Evolutionary conservation across 2,113 vertebrate genomes (phyloP).

Genomic region (Ariopsis seemanni): DNA sequence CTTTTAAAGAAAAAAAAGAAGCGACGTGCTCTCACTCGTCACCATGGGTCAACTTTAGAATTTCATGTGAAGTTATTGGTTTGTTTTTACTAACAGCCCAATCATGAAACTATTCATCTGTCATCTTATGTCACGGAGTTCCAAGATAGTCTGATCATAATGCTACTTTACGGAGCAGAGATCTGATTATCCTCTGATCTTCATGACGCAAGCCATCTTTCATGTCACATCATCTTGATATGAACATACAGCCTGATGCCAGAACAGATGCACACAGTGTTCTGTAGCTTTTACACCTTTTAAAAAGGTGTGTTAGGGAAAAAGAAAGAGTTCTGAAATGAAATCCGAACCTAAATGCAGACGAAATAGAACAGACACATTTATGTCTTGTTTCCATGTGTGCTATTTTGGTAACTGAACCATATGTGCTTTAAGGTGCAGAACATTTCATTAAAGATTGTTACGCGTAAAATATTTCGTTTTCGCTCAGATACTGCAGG

Average conservation of each 20-base stretch:
- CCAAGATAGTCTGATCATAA: constrained; percentile 13
- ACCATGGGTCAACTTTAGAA: neutral
- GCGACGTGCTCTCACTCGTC: neutral
- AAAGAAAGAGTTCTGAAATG: neutral
- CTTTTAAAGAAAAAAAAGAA: constrained; percentile 8
- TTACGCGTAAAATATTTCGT: constrained; percentile 15
- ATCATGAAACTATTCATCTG: neutral
- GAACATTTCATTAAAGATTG: constrained; percentile 28
- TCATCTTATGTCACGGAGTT: constrained; percentile 4
- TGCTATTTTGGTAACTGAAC: neutral
- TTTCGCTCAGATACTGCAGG: neutral
- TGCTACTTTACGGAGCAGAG: neutral
- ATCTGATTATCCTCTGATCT: neutral
- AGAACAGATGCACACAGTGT: neutral
- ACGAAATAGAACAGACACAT: neutral
- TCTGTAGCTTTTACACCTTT: neutral
- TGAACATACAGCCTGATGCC: neutral
- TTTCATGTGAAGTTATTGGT: neutral
- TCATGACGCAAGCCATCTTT: neutral
- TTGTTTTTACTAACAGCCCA: neutral
- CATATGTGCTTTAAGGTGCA: neutral
- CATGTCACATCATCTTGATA: neutral
- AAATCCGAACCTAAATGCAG: neutral
- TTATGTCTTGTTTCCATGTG: neutral
- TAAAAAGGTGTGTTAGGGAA: neutral